These are phyloP conservation scores for Linyphia triangularis DNA, from an alignment of 2,888 invertebrate species.

Conservation along the genomic window DNA sequence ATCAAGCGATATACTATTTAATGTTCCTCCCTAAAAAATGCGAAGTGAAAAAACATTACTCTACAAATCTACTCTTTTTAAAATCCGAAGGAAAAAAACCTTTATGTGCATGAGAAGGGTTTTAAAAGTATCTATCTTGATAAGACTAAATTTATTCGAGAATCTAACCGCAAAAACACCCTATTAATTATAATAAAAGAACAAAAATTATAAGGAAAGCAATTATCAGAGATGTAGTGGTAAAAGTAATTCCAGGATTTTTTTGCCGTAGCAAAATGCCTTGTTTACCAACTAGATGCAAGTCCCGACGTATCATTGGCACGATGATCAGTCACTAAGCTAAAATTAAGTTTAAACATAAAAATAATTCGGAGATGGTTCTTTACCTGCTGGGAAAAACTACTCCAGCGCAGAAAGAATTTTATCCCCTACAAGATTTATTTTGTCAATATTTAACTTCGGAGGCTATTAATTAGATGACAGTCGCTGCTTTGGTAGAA, in stretches of 20 bases:
- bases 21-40: too few species aligned
- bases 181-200: neutral
- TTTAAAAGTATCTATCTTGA: neutral
- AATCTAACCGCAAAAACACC: neutral
- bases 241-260: neutral
- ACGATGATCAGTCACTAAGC: slow-evolving; percentile 34
- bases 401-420: slow-evolving; percentile 18
- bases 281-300: neutral
- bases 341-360: slow-evolving; percentile 4
- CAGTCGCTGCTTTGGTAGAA: slow-evolving; percentile 14
- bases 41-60: too few species aligned
- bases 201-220: neutral
- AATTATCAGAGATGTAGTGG: slow-evolving; percentile 14
- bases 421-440: slow-evolving; percentile 45
- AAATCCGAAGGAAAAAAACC: too few species aligned
- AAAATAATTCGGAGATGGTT: slow-evolving; percentile 5
- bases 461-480: slow-evolving; percentile 42
- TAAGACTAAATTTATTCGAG: neutral
- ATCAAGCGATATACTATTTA: too few species aligned
- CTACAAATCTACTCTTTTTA: too few species aligned
- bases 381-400: slow-evolving; percentile 25
- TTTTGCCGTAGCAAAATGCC: neutral
- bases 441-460: slow-evolving; percentile 64
- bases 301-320: neutral
- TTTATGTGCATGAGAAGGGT: too few species aligned